Conservation (phyloP, 2,888 invertebrate species). For the Leptogaster cylindrica region DNA sequence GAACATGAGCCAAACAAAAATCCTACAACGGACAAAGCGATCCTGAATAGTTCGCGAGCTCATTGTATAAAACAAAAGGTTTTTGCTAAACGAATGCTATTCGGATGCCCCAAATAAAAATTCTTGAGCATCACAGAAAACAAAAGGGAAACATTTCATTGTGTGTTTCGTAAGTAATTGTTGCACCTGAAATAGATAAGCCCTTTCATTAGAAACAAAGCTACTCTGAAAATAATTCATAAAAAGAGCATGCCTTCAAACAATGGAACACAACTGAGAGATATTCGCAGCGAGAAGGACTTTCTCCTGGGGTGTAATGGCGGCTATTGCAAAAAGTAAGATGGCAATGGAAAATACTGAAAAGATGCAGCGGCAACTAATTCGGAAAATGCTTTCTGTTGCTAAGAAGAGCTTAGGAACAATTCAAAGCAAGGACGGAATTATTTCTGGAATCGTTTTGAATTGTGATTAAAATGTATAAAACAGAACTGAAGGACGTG, state of each 20-base stretch:
- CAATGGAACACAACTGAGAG: not conserved
- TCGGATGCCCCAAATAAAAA: slow-evolving; percentile 22
- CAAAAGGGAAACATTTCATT: slow-evolving; percentile 8
- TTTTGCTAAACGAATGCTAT: slow-evolving; percentile 16
- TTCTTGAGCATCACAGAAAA: slow-evolving; percentile 7
- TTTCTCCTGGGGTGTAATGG: not conserved
- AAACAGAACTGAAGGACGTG: too few relatives aligned
- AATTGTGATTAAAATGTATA: too few relatives aligned
- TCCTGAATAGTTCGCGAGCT: too few relatives aligned
- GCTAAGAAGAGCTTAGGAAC: not conserved
- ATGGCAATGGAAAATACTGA: not conserved
- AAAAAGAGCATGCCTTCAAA: slow-evolving; percentile 24
- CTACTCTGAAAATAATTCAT: slow-evolving; percentile 13
- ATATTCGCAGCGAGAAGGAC: not conserved
- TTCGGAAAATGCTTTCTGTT: too few relatives aligned
- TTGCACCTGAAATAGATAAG: slow-evolving; percentile 35
- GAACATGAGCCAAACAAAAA: too few relatives aligned
- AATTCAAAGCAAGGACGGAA: not conserved
- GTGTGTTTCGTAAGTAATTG: slow-evolving; percentile 20
- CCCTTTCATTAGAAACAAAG: slow-evolving; percentile 10
- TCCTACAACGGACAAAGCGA: too few relatives aligned
- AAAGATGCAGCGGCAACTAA: not conserved
- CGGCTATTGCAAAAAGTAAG: slow-evolving; percentile 6
- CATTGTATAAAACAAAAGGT: too few relatives aligned
- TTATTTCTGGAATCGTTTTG: not conserved